Percentiles rank a stretch among this genome's conserved stretches.
Conservation (phyloP, 1,140 invertebrate genomes). For the Scaptomyza montana region DNA sequence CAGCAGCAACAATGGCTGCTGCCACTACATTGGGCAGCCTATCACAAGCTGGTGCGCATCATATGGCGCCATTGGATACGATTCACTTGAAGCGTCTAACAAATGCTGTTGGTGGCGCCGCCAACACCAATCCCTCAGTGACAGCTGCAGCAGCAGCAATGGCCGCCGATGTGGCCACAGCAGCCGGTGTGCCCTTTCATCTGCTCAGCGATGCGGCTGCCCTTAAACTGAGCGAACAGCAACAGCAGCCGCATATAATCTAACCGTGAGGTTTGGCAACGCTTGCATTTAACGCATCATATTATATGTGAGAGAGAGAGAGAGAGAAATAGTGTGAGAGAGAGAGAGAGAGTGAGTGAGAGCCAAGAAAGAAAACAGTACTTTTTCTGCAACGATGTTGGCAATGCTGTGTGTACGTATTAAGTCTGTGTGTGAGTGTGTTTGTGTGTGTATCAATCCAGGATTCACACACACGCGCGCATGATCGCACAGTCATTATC, state of each 20-base stretch:
- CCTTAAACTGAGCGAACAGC: slow-evolving; percentile 66
- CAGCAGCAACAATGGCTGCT: slow-evolving; percentile 40
- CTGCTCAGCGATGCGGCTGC: slow-evolving; percentile 85
- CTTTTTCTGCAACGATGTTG: background rate
- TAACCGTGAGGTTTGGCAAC: slow-evolving; percentile 44
- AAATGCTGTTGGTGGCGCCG: slow-evolving; percentile 37
- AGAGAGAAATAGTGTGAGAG: background rate
- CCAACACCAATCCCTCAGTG: background rate
- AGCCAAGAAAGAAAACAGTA: background rate
- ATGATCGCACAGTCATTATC: no score
- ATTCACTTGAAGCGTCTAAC: slow-evolving; percentile 50
- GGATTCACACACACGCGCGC: background rate
- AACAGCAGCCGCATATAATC: slow-evolving; percentile 67
- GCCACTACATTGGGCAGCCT: slow-evolving; percentile 47
- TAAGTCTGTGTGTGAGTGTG: background rate
- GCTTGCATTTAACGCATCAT: slow-evolving; percentile 20
- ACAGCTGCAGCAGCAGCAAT: background rate
- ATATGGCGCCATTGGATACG: slow-evolving; percentile 45
- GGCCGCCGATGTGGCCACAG: slow-evolving; percentile 79
- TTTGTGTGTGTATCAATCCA: background rate
- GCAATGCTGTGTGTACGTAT: background rate
- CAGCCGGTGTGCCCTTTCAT: slow-evolving; percentile 90
- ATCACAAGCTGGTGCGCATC: slow-evolving; percentile 42
- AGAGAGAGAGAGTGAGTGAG: background rate
- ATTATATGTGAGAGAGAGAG: slow-evolving; percentile 10